Base-by-base conservation (phyloP, 2,113 vertebrate species). In the Osmerus eperlanus region DNA sequence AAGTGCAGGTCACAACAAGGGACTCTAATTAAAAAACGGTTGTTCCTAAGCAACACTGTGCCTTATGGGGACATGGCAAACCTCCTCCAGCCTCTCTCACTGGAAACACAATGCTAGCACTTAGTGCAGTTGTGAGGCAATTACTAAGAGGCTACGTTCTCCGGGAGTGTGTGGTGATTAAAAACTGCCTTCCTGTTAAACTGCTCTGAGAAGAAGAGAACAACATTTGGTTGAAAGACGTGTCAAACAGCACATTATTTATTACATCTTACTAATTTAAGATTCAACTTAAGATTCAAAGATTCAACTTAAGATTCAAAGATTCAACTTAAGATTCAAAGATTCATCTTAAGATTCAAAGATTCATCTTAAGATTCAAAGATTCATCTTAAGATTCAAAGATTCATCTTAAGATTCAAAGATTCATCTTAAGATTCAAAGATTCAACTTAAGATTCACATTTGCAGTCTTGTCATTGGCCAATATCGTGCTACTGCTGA, bases 111-210 rank as follows among this genome's bases (percentile, higher is more conserved):
- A 15, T n/a, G 15, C 16, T 18, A 21, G 32, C 64, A 19, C 32
- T 65, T 41, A 47, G 51, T 23, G 14, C 51, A 29, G 32, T 64
- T 52, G n/a, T 47, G 41, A 23, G 55, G 52, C 56, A 36, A 36
- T 41, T 59, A 23, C 23, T 23, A 60, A 12, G 9, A 5, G n/a
- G 61, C 52, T 47, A 47, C 13, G 41, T 55, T 69, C 55, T 65
- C 25, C 71, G 55, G 41, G 68, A 71, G 63, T 4, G 36, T 21
- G 67, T 63, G 62, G 66, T 78, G 29, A 78, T 62, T 77, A 68
- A 72, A 67, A 51, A 53, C 70, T 77, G 76, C 72, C 64, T 69
- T 65, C 5, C 14, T 58, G 65, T 69, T 69, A 52, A 60, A 68
- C 18, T 68, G 74, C 41, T 60, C 41, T 47, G 8, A 47, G 41